Evolutionary conservation across 2,113 vertebrate genomes (phyloP).

Genomic region (Lophotis ruficrista): DNA sequence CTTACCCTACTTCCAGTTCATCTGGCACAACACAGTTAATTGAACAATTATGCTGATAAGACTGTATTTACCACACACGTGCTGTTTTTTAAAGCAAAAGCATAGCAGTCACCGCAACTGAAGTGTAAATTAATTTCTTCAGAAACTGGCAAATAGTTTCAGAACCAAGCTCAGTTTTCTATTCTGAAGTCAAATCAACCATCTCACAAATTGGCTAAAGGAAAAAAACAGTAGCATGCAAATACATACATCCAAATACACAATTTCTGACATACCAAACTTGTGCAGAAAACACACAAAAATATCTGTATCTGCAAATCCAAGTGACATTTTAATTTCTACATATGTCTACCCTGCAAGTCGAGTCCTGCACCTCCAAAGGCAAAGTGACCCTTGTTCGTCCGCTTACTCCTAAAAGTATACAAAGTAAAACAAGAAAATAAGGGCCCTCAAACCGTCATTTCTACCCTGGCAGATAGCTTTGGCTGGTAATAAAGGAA

Average conservation of each 20-base stretch:
- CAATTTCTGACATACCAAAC: background rate
- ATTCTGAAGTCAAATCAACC: background rate
- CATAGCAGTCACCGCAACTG: background rate
- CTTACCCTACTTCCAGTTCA: background rate
- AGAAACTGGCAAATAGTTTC: background rate
- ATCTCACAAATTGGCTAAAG: background rate
- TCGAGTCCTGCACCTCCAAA: background rate
- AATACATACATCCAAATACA: background rate
- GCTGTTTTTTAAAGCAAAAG: background rate
- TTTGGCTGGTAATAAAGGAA: background rate
- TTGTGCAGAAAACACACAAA: background rate
- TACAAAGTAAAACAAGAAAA: background rate
- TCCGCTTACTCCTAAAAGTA: background rate
- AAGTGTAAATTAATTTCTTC: background rate
- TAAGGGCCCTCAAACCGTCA: background rate
- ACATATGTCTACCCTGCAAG: background rate
- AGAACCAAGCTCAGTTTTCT: background rate
- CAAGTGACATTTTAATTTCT: background rate
- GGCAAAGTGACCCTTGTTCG: background rate
- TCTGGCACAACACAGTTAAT: background rate
- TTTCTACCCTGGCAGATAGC: background rate
- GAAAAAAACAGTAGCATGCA: background rate
- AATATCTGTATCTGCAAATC: rapidly evolving
- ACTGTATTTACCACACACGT: background rate
- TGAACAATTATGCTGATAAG: background rate